Conservation (phyloP, 2,888 invertebrate genomes). For the Latheticus oryzae region DNA sequence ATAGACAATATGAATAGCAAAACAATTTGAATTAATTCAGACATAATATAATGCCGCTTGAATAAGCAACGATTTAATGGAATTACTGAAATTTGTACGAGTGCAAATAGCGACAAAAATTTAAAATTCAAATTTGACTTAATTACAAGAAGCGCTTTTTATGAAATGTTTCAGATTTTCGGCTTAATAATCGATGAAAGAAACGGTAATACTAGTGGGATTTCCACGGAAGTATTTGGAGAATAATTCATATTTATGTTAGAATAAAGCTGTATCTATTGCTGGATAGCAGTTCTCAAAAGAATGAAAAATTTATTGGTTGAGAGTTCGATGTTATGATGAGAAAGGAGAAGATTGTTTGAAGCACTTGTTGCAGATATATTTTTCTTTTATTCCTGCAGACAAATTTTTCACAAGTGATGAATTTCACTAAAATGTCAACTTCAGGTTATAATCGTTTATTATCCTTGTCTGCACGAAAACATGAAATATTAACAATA, state of each 20-base stretch:
- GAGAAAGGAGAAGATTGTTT: conserved; percentile 5
- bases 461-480: conserved; percentile 26
- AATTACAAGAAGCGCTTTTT: conserved; percentile 17
- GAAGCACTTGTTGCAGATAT: conserved; percentile 10
- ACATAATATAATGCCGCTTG: no score
- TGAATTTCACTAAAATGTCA: conserved; percentile 26
- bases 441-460: conserved; percentile 29
- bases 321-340: conserved; percentile 9
- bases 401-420: conserved; percentile 25
- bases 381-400: neutral
- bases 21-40: no score
- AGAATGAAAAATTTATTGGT: conserved; percentile 10
- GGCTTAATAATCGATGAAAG: no score
- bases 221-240: conserved; percentile 23
- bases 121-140: conserved; percentile 21
- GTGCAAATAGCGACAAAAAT: conserved; percentile 23
- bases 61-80: conserved; percentile 15
- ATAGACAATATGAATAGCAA: no score
- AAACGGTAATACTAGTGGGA: conserved; percentile 14
- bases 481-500: conserved; percentile 34
- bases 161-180: conserved; percentile 9
- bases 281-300: conserved; percentile 6
- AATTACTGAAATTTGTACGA: conserved; percentile 16
- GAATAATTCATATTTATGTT: conserved; percentile 30
- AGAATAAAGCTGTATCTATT: conserved; percentile 9